phyloP scores from a whole-genome alignment of 2,113 vertebrate genomes.

The Gulo gulo region DNA sequence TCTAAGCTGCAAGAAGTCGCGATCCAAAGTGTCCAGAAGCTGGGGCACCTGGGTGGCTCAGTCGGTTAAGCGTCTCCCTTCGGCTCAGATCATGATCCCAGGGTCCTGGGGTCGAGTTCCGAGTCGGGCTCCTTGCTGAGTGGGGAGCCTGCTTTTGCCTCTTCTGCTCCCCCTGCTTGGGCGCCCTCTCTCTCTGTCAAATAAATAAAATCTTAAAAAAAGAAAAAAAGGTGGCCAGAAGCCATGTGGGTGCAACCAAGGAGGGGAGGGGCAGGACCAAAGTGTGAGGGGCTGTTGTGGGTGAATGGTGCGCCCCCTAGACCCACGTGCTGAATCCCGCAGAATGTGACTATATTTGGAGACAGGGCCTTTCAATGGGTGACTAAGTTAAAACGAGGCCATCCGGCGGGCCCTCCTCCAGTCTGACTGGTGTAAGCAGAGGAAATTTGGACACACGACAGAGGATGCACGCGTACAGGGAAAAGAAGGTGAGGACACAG shows the following conservation, averaged over 20 bases:
- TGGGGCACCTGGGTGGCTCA: no score
- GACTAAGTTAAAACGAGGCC: neutral
- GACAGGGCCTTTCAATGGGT: neutral
- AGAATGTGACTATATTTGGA: neutral
- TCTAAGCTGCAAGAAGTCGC: neutral
- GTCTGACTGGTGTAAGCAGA: neutral
- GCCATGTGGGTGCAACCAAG: no score
- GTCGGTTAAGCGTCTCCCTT: no score
- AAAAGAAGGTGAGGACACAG: neutral
- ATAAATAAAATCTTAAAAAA: no score
- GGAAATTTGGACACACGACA: neutral
- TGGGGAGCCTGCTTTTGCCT: no score
- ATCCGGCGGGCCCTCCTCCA: neutral
- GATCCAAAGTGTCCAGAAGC: neutral
- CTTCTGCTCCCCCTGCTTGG: no score
- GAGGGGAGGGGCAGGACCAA: neutral
- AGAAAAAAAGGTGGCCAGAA: neutral
- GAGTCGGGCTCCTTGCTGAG: no score
- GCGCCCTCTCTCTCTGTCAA: no score
- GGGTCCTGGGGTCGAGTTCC: no score
- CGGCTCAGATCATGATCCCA: no score
- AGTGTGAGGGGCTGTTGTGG: neutral
- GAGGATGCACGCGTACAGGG: accelerated
- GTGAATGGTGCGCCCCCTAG: neutral
- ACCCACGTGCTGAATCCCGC: neutral